Conservation (phyloP, 2,888 invertebrate species). For the Drosophila siamana region DNA sequence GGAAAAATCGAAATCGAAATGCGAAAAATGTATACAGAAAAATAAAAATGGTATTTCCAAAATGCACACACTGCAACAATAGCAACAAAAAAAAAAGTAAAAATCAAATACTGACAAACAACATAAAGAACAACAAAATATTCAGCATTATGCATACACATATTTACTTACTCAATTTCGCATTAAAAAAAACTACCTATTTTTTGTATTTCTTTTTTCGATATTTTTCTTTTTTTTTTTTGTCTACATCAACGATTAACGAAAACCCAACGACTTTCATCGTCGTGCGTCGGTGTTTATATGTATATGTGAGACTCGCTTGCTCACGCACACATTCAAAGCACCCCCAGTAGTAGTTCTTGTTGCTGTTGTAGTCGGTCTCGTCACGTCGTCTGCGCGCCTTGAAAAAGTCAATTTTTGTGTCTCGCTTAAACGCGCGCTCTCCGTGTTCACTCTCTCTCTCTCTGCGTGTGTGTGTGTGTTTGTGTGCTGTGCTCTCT, state of each 20-base stretch:
- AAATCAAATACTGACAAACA: conserved; percentile 33
- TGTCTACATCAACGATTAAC: conserved; percentile 84
- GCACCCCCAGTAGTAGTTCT: conserved; percentile 47
- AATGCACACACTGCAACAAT: conserved; percentile 35
- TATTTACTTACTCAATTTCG: conserved; percentile 47
- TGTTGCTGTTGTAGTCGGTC: conserved; percentile 25
- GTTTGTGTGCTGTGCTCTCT: conserved; percentile 18
- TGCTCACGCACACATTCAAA: conserved; percentile 24
- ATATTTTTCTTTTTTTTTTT: conserved; percentile 52
- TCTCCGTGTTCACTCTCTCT: conserved; percentile 3
- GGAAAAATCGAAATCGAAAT: conserved; percentile 56
- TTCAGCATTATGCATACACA: conserved; percentile 30
- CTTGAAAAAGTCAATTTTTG: conserved; percentile 73
- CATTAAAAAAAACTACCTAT: conserved; percentile 67
- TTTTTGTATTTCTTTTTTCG: conserved; percentile 50
- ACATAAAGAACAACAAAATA: conserved; percentile 4
- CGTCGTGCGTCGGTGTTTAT: conserved; percentile 68
- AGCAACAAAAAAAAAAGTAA: conserved; percentile 21
- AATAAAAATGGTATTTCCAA: conserved; percentile 33
- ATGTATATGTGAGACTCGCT: conserved; percentile 44
- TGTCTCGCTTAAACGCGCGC: conserved; percentile 48
- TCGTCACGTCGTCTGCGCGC: conserved; percentile 64
- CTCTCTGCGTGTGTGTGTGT: too few species aligned
- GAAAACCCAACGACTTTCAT: conserved; percentile 83
- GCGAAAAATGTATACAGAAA: conserved; percentile 44